Base-by-base conservation (phyloP, 2,888 invertebrate genomes). In the Chironomus tentans region DNA sequence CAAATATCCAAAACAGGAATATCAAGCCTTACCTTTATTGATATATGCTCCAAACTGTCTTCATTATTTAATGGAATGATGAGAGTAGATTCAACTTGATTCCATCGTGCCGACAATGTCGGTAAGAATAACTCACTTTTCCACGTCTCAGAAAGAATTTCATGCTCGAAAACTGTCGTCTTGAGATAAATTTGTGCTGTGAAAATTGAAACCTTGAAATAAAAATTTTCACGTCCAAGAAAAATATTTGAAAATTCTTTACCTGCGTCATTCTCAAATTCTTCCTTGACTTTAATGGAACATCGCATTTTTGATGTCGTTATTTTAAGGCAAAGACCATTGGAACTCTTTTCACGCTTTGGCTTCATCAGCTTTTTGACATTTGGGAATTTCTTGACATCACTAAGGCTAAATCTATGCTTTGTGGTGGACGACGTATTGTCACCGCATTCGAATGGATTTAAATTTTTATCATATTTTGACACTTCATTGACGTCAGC, bases 91-190 rank as follows among this genome's bases (percentile, higher is more conserved):
- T 79, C 78, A 4, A 80, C 80, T 2, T 88, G 87, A 79, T 91
- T 89, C 85, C 92, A 90, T 83, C 91, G 90, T 79, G 90, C 88
- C n/a, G 92, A 91, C 77, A 92, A 89, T 3, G 91, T 90, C 4
- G 92, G 92, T 15, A 86, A 85, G 82, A 93, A 93, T 78, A 87
- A 86, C 79, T 90, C 88, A 79, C 92, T 92, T 81, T 92, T 92
- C 91, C 92, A 91, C 78, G 86, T 85, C 76, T 85, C 85, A 38
- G 85, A 84, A 50, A 86, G 83, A 72, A 85, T 88, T 78, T 88
- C 89, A 77, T 88, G 88, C 81, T 92, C 92, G 78, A 90, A 87
- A 77, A 92, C 88, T 0, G 90, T 89, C 77, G 92, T 91, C 84
- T 93, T 93, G 78, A 93, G 86, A 81, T 93, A 93, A 80, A 93